Base-by-base conservation (phyloP, 1,140 invertebrate genomes). In the Drosophila sturtevanti region DNA sequence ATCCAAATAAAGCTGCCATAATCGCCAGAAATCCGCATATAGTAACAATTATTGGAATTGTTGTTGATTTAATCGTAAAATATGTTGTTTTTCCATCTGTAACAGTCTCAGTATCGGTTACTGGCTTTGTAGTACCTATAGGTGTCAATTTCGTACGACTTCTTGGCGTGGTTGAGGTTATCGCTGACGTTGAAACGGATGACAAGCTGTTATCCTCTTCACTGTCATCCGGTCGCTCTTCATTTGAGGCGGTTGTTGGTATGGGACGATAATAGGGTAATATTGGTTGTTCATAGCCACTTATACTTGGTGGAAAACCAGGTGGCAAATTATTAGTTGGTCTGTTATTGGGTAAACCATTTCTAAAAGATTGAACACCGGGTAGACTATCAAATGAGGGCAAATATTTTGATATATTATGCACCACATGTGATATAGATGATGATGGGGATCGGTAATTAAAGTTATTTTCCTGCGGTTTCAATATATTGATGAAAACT, bases 401-500 rank as follows among this genome's bases (percentile, higher is more conserved):
- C 10, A 90, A 63, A 12, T 90, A 79, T 55, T 86, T 81, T 10
- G 92, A 90, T 51, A 90, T 86, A 44, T 89, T 92, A 16, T 91
- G 68, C 27, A 90, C 79, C n/a, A 90, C 79, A 51, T 82, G 82
- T 24, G 80, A 90, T 63, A 84, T 89, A 60, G 82, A 85, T 55
- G 81, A 86, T 52, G 72, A 85, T 51, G 72, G 86, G 4, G 72
- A 48, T 18, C 79, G 77, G n/a, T 77, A 71, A 5, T 71, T 79
- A 1, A 68, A 72, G 16, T 61, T 90, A 18, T 63, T 82, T 52
- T 78, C 70, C 18, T 69, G 63, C 5, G 90, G 81, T 34, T 92
- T 92, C 7, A 93, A 68, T 22, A 96, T 95, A 64, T 94, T 93
- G 6, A 95, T 95, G 81, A 93, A 95, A 9, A 96, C 95, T 91